phyloP scores from a whole-genome alignment of 1,140 invertebrate species.

The Leptopilina boulardi region DNA sequence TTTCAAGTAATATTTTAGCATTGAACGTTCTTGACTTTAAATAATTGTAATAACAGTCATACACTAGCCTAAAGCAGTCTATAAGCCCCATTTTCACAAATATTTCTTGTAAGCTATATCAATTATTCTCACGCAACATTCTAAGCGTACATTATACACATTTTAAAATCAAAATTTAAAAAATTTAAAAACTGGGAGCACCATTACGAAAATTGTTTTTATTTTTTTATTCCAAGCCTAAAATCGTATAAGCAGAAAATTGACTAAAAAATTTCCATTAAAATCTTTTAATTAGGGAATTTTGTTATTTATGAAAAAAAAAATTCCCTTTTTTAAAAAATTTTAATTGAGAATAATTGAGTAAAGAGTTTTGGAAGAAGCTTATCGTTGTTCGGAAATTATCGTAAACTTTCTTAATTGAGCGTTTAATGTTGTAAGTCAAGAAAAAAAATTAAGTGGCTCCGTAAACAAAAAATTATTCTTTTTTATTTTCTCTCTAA shows the following conservation, averaged over 20 bases:
- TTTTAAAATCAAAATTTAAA: not conserved
- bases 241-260: too few relatives aligned
- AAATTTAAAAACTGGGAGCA: not conserved
- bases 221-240: not conserved
- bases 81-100: constrained; percentile 63
- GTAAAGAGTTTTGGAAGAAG: not conserved
- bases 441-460: not conserved
- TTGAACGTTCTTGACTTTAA: constrained; percentile 27
- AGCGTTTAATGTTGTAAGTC: not conserved
- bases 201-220: not conserved
- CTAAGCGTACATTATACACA: constrained; percentile 29
- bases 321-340: not conserved
- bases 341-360: not conserved
- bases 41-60: constrained; percentile 59
- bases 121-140: constrained; percentile 24
- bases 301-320: not conserved
- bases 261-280: too few relatives aligned
- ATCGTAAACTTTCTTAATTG: not conserved
- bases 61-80: constrained; percentile 68
- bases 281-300: too few relatives aligned
- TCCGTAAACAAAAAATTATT: not conserved
- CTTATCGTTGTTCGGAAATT: not conserved
- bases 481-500: not conserved
- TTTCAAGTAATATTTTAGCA: constrained; percentile 31
- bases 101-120: constrained; percentile 22